Evolutionary conservation across 2,113 vertebrate genomes (phyloP).

Genomic region (Sceloporus undulatus): DNA sequence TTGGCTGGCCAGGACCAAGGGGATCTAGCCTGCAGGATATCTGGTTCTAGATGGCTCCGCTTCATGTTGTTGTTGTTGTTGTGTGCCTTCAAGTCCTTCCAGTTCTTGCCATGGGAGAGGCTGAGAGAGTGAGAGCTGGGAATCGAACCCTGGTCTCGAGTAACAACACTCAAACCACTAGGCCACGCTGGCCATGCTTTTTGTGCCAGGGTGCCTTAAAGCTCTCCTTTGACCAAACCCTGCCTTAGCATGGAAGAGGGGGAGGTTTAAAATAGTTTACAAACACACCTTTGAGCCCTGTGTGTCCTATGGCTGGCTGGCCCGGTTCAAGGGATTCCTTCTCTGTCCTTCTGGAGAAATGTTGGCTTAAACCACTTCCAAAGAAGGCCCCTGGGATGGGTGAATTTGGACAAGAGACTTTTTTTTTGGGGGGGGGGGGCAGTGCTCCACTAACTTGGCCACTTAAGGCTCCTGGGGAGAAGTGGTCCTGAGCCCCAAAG

Average conservation of each 20-base stretch:
- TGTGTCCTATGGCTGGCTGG: not conserved
- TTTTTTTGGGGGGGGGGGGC: not conserved
- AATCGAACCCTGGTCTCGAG: too few species aligned
- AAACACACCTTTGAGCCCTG: not conserved
- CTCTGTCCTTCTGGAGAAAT: not conserved
- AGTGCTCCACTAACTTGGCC: not conserved
- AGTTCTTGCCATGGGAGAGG: too few species aligned
- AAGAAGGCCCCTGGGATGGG: not conserved
- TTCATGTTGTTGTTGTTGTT: too few species aligned
- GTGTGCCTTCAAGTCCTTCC: too few species aligned
- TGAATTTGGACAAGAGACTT: not conserved
- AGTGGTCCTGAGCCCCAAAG: not conserved
- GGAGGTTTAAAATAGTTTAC: too few species aligned
- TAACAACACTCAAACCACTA: too few species aligned
- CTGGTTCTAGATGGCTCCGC: too few species aligned
- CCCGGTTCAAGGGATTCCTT: not conserved
- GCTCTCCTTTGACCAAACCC: not conserved
- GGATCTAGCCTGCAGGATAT: too few species aligned
- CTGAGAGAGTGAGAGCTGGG: too few species aligned
- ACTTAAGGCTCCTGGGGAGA: too few species aligned
- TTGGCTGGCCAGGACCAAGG: not conserved
- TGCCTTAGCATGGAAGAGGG: not conserved
- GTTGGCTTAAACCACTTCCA: not conserved
- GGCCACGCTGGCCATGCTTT: not conserved
- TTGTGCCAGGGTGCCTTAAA: too few species aligned